These are phyloP conservation scores for Takifugu flavidus DNA, from an alignment of 2,113 vertebrate species.

Conservation along the genomic window DNA sequence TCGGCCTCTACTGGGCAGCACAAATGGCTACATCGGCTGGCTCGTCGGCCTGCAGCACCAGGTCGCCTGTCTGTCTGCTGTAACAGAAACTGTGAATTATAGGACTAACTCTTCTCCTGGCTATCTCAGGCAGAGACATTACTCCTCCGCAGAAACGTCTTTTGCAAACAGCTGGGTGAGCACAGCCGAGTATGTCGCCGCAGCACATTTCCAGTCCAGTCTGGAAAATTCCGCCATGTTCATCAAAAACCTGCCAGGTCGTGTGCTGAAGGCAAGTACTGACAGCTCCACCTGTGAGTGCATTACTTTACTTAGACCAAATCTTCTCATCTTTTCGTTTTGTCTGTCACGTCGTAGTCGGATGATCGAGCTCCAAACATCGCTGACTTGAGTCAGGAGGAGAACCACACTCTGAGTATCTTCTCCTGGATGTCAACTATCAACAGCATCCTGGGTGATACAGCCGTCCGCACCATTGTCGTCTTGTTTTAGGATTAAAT, in stretches of 20 bases:
- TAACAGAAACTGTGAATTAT: too few species aligned
- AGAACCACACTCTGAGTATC: conserved; percentile 61
- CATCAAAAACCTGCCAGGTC: conserved; percentile 57
- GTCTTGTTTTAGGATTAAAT: background rate
- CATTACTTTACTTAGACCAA: background rate
- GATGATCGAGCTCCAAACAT: conserved; percentile 55
- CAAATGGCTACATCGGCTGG: conserved; percentile 33
- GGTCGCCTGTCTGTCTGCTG: conserved; percentile 26
- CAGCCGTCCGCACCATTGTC: background rate
- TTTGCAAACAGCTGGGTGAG: conserved; percentile 59
- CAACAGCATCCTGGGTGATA: conserved; percentile 53
- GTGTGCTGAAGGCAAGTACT: conserved; percentile 47
- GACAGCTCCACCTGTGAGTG: background rate
- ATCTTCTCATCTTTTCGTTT: background rate
- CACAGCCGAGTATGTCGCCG: conserved; percentile 54
- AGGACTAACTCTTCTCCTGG: background rate
- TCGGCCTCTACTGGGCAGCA: conserved; percentile 63
- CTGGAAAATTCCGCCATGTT: conserved; percentile 46
- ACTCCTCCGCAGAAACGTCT: conserved; percentile 46
- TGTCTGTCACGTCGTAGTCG: conserved; percentile 2
- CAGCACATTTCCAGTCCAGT: conserved; percentile 54
- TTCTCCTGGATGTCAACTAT: conserved; percentile 63
- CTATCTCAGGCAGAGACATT: conserved; percentile 49
- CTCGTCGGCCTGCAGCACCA: conserved; percentile 45
- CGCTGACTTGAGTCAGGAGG: conserved; percentile 54